These are phyloP conservation scores for Frieseomelitta varia DNA, from an alignment of 1,140 invertebrate genomes.

Conservation along the genomic window DNA sequence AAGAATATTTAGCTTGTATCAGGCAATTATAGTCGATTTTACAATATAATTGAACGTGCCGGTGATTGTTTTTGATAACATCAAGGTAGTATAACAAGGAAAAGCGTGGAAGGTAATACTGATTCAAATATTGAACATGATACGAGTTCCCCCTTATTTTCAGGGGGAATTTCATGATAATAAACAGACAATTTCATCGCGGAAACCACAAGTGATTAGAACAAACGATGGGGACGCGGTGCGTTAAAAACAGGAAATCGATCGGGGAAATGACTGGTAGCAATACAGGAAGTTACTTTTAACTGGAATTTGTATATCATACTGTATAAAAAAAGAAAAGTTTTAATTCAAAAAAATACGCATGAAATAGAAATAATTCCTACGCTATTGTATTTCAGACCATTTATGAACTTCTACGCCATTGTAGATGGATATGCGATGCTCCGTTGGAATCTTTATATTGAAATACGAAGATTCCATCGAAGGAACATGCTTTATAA, in stretches of 20 bases:
- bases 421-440: slow-evolving; percentile 8
- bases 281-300: background rate
- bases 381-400: background rate
- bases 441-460: slow-evolving; percentile 55
- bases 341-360: too few relatives aligned
- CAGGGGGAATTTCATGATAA: background rate
- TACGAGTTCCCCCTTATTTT: background rate
- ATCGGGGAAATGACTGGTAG: background rate
- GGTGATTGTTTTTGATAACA: slow-evolving; percentile 14
- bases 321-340: too few relatives aligned
- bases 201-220: slow-evolving; percentile 46
- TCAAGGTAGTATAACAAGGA: background rate
- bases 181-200: slow-evolving; percentile 11
- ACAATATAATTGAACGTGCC: slow-evolving; percentile 18
- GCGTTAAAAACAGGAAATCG: slow-evolving; percentile 14
- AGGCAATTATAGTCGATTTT: background rate
- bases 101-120: background rate
- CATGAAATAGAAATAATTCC: background rate
- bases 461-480: slow-evolving; percentile 56
- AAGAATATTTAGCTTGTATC: background rate
- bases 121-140: background rate
- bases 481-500: slow-evolving; percentile 23
- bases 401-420: background rate
- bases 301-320: background rate
- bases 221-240: background rate